A percentile compares a stretch with the other conserved stretches of the same genome.
phyloP scores from a whole-genome alignment of 2,797 vertebrate genomes.

The Phalloptychus januarius region DNA sequence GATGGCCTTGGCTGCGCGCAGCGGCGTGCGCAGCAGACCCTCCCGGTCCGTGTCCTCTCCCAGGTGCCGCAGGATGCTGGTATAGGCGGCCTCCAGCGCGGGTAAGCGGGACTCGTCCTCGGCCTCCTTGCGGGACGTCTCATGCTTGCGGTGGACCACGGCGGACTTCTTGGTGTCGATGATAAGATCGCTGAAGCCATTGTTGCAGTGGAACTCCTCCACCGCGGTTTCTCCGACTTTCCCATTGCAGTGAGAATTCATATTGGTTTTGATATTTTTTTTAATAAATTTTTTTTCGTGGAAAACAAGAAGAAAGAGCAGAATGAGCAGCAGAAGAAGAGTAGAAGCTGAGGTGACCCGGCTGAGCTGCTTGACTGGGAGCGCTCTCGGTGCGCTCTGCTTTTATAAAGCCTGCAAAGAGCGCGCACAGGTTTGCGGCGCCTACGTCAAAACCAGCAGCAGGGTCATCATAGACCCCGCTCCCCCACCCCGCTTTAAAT shows the following conservation, averaged over 20 bases:
- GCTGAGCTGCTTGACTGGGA: not conserved
- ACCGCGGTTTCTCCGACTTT: constrained; percentile 57
- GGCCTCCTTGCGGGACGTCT: constrained; percentile 70
- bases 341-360: not conserved
- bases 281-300: not conserved
- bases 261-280: constrained; percentile 22
- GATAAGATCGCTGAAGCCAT: constrained; percentile 67
- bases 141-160: constrained; percentile 55
- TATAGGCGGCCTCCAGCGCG: constrained; percentile 81
- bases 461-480: constrained; percentile 13
- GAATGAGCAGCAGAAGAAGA: not conserved
- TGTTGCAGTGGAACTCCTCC: constrained; percentile 67
- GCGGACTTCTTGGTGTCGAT: constrained; percentile 69
- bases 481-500: no score
- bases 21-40: constrained; percentile 84
- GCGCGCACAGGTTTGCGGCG: constrained; percentile 31
- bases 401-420: constrained; percentile 55
- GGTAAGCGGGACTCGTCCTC: constrained; percentile 69
- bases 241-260: constrained; percentile 69
- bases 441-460: constrained; percentile 42
- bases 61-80: constrained; percentile 80
- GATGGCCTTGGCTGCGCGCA: constrained; percentile 86
- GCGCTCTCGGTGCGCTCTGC: not conserved
- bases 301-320: not conserved
- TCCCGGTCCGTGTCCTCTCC: constrained; percentile 84